These are phyloP conservation scores for Todus mexicanus DNA, from an alignment of 2,797 vertebrate species.

Conservation along the genomic window DNA sequence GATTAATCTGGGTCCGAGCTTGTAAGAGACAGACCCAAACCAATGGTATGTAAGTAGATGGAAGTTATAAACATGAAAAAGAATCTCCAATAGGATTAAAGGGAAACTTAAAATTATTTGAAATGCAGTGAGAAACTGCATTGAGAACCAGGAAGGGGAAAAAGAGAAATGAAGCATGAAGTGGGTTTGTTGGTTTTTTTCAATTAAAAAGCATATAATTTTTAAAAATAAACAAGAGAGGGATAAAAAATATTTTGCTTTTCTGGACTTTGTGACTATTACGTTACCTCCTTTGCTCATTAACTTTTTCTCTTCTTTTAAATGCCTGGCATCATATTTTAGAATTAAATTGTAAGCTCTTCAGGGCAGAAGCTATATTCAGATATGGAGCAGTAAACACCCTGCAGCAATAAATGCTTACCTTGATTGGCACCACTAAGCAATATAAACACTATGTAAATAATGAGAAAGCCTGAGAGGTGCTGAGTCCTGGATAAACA, in stretches of 20 bases:
- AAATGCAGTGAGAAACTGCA: background rate
- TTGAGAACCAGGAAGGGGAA: background rate
- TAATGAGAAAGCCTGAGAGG: slow-evolving; percentile 36
- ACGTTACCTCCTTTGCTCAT: background rate
- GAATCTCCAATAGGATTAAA: background rate
- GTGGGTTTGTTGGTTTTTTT: background rate
- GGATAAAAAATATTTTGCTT: background rate
- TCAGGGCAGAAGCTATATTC: slow-evolving; percentile 16
- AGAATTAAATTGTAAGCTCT: slow-evolving; percentile 28
- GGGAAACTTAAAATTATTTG: background rate
- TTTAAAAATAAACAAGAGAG: background rate
- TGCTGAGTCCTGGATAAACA: background rate
- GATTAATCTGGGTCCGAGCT: background rate
- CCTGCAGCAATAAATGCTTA: slow-evolving; percentile 33
- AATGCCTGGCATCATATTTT: background rate
- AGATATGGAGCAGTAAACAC: slow-evolving; percentile 30
- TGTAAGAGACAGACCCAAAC: background rate
- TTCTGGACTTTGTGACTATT: background rate
- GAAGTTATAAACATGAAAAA: background rate
- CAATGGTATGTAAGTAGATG: background rate
- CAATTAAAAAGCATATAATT: background rate
- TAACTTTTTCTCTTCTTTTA: background rate
- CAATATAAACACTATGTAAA: slow-evolving; percentile 13
- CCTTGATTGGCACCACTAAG: slow-evolving; percentile 13
- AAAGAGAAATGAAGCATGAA: background rate